Conservation (phyloP, 2,888 invertebrate genomes). For the Pristionchus japonicus region DNA sequence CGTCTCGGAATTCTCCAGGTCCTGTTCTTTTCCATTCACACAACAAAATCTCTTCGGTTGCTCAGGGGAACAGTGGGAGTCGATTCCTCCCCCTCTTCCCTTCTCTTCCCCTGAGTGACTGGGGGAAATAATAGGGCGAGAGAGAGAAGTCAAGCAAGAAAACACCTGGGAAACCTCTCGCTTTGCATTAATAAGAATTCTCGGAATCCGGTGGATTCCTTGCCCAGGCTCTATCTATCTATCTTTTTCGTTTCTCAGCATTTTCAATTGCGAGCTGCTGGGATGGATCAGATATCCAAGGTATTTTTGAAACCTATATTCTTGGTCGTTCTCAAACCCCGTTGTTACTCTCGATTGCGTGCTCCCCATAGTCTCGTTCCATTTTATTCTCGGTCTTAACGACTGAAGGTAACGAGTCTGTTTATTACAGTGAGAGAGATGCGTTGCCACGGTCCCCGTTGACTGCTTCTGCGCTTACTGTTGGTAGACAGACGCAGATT, state of each 20-base stretch:
- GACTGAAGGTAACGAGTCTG: background rate
- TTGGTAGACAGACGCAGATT: too few relatives aligned
- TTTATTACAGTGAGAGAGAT: slow-evolving; percentile 27
- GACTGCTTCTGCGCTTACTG: background rate
- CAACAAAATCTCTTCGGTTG: slow-evolving; percentile 8
- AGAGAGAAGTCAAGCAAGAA: background rate
- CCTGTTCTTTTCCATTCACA: background rate
- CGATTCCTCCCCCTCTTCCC: background rate
- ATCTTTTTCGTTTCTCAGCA: too few relatives aligned
- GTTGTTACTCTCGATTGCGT: background rate
- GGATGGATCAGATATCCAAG: too few relatives aligned
- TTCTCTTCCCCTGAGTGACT: background rate
- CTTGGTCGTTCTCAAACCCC: background rate
- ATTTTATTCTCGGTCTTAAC: background rate
- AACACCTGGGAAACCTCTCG: slow-evolving; percentile 16
- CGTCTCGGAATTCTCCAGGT: background rate
- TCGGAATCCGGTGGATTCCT: background rate
- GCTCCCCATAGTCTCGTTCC: background rate
- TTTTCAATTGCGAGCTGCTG: too few relatives aligned
- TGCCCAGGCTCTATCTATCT: too few relatives aligned
- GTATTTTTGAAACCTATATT: too few relatives aligned
- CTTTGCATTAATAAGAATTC: background rate
- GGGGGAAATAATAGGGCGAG: slow-evolving; percentile 10
- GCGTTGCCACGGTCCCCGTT: background rate
- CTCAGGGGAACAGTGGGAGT: slow-evolving; percentile 33